Percentiles rank a stretch among this genome's conserved stretches.
Evolutionary conservation across 2,888 invertebrate genomes (phyloP).

Genomic region (Operophtera brumata): DNA sequence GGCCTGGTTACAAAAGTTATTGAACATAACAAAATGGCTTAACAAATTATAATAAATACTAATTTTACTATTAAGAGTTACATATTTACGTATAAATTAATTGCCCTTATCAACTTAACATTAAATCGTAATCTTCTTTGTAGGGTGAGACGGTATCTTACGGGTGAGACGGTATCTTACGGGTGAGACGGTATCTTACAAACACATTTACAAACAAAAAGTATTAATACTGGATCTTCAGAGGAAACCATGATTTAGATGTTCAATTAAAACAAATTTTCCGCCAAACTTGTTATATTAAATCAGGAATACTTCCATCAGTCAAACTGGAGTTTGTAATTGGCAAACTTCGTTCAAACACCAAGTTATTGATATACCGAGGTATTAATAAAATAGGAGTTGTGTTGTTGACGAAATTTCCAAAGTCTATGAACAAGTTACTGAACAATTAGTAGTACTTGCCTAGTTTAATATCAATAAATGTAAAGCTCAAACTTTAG

Average conservation of each 20-base stretch:
- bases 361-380: neutral
- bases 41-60: too few relatives aligned
- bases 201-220: neutral
- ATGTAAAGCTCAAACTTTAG: too few relatives aligned
- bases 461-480: too few relatives aligned
- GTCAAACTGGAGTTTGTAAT: slow-evolving; percentile 21
- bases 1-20: too few relatives aligned
- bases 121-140: too few relatives aligned
- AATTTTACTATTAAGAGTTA: too few relatives aligned
- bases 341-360: slow-evolving; percentile 17
- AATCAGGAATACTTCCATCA: slow-evolving; percentile 17
- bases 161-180: too few relatives aligned
- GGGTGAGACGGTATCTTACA: neutral
- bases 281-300: slow-evolving; percentile 7
- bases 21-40: too few relatives aligned
- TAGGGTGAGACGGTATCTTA: too few relatives aligned
- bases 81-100: too few relatives aligned
- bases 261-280: neutral
- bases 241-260: neutral
- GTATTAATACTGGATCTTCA: neutral
- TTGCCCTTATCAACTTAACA: too few relatives aligned
- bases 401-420: neutral
- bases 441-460: too few relatives aligned
- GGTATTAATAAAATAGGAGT: neutral
- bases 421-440: neutral